Percentiles rank a stretch among this genome's conserved stretches.
phyloP scores from a whole-genome alignment of 2,113 vertebrate genomes.

The Stegostoma tigrinum region DNA sequence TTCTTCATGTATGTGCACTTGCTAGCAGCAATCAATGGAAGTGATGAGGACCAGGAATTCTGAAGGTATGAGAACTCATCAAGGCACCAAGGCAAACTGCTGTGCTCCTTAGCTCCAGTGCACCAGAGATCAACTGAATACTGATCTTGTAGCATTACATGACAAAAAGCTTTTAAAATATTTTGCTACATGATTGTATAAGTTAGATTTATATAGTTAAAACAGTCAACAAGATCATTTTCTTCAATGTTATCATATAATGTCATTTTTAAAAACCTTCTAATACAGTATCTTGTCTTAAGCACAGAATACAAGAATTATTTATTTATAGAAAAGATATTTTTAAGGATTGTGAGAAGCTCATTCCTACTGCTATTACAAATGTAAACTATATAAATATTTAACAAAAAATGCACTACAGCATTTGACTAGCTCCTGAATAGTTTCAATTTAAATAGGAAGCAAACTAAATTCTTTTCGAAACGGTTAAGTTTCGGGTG shows the following conservation, averaged over 20 bases:
- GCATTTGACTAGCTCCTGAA: slow-evolving; percentile 3
- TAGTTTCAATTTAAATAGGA: not conserved
- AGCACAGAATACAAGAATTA: not conserved
- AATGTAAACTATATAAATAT: not conserved
- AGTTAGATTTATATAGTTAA: not conserved
- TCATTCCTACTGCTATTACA: not conserved
- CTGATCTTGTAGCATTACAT: not conserved
- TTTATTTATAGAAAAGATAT: not conserved
- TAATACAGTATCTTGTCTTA: not conserved
- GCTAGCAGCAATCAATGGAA: not conserved
- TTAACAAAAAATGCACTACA: not conserved
- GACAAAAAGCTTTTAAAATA: not conserved
- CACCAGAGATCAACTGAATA: not conserved
- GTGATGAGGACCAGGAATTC: not conserved
- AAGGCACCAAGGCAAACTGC: not conserved
- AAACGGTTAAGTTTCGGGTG: not conserved
- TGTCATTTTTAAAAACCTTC: not conserved
- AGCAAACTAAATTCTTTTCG: not conserved
- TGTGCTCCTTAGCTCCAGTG: not conserved
- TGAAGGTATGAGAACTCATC: not conserved
- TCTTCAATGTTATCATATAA: not conserved
- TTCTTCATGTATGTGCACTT: not conserved
- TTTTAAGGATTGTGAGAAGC: not conserved
- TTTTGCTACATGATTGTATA: not conserved
- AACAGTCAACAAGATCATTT: not conserved